Conservation (phyloP, 2,888 invertebrate genomes). For the Heliconius ethilla region DNA sequence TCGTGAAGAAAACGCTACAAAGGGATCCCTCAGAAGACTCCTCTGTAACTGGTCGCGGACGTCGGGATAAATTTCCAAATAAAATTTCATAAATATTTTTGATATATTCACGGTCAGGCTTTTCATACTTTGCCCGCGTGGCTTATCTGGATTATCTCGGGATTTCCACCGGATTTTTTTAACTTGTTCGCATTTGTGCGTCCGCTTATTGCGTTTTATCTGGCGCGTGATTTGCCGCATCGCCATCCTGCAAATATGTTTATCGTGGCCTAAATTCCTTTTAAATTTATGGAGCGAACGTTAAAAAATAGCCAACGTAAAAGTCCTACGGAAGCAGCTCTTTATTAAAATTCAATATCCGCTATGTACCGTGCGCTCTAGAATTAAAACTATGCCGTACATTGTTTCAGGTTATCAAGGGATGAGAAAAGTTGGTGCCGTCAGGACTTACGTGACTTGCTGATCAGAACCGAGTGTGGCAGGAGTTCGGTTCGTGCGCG, state of each 20-base stretch:
- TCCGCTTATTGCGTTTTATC: conserved; percentile 71
- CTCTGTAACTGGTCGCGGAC: conserved; percentile 19
- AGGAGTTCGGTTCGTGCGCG: conserved; percentile 30
- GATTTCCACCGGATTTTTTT: conserved; percentile 68
- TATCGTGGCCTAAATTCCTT: conserved; percentile 63
- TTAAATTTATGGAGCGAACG: conserved; percentile 59
- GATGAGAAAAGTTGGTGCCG: conserved; percentile 41
- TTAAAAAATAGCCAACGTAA: conserved; percentile 49
- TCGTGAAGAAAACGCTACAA: conserved; percentile 31
- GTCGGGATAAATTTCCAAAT: conserved; percentile 65
- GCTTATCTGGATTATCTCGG: conserved; percentile 79
- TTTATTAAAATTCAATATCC: conserved; percentile 72
- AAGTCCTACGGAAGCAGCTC: conserved; percentile 57
- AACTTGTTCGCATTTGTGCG: conserved; percentile 72
- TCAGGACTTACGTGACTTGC: conserved; percentile 33
- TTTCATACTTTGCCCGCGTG: conserved; percentile 75
- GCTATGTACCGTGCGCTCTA: conserved; percentile 57
- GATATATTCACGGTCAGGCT: conserved; percentile 79
- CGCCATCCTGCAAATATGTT: conserved; percentile 64
- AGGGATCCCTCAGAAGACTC: conserved; percentile 31
- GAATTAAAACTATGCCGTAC: conserved; percentile 55
- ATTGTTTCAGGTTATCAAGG: conserved; percentile 46
- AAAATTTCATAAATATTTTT: conserved; percentile 76
- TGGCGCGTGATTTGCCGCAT: conserved; percentile 63
- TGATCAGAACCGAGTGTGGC: conserved; percentile 33